phyloP scores from a whole-genome alignment of 2,797 vertebrate species.

The Rhabdophis nuchalis region DNA sequence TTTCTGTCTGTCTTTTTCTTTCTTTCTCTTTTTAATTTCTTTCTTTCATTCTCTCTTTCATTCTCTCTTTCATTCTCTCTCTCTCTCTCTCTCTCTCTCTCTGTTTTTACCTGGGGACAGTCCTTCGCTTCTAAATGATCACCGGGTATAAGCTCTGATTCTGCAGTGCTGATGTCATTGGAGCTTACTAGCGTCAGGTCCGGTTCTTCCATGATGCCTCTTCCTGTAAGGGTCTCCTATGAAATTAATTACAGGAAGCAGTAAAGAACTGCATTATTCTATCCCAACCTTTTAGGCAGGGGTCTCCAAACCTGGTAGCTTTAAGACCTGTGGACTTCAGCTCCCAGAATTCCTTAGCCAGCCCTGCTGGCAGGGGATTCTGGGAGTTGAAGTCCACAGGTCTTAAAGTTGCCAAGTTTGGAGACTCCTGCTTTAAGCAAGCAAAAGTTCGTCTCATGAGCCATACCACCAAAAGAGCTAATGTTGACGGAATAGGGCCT shows the following conservation, averaged over 20 bases:
- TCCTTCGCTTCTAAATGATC: not conserved
- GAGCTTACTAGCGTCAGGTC: conserved; percentile 81
- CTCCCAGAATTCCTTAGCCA: not conserved
- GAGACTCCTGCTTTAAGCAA: not conserved
- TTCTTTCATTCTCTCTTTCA: too few species aligned
- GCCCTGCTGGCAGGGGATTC: not conserved
- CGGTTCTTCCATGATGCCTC: conserved; percentile 89
- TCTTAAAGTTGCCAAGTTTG: not conserved
- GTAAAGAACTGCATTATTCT: not conserved
- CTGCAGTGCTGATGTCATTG: conserved; percentile 74
- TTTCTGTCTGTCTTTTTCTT: too few species aligned
- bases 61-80: too few species aligned
- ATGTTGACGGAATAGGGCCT: not conserved
- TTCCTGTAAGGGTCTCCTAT: conserved; percentile 71
- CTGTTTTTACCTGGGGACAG: conserved; percentile 62
- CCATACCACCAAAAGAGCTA: not conserved
- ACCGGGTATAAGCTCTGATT: conserved; percentile 56
- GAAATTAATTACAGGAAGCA: conserved; percentile 14
- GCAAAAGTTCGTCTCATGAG: not conserved
- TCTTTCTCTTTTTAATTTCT: too few species aligned
- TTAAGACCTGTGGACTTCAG: not conserved
- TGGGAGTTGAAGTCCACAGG: not conserved
- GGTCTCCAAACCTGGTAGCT: not conserved
- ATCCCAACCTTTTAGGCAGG: not conserved
- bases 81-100: too few species aligned